These are phyloP conservation scores for Lytechinus variegatus DNA, from an alignment of 35 echinoderm and acorn worm genomes.

Conservation along the genomic window DNA sequence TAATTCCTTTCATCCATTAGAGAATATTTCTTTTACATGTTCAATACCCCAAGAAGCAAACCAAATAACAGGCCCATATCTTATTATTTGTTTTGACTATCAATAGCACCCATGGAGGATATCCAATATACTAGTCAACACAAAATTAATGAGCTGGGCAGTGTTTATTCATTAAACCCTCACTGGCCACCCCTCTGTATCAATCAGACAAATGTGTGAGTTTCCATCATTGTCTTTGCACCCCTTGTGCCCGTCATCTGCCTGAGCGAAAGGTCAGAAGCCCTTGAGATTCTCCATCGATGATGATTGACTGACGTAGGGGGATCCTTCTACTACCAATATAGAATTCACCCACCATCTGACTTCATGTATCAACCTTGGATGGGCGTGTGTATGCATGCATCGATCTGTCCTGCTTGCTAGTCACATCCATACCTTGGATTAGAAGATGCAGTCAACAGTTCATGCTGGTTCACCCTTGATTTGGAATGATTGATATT, in stretches of 20 bases:
- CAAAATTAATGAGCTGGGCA: neutral
- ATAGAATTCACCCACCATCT: neutral
- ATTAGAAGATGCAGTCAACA: neutral
- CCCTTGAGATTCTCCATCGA: neutral
- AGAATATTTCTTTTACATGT: too few species aligned
- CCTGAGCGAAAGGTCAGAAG: conserved; percentile 37
- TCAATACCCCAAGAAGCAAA: neutral
- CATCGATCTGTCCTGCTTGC: neutral
- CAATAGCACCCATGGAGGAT: neutral
- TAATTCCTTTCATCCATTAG: too few species aligned
- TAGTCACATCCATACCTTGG: neutral
- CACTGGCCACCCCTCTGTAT: neutral
- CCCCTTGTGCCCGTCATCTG: neutral
- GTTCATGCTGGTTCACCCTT: neutral
- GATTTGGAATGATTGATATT: neutral
- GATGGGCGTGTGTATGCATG: neutral
- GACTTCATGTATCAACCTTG: neutral
- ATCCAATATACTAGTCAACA: neutral
- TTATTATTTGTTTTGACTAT: neutral
- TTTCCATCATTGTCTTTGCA: conserved; percentile 41
- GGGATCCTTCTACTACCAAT: neutral
- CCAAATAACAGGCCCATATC: neutral
- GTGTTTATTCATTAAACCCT: neutral
- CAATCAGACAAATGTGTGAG: neutral
- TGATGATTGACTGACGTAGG: neutral